Conservation (phyloP, 2,113 vertebrate genomes). For the Bombycilla garrulus region DNA sequence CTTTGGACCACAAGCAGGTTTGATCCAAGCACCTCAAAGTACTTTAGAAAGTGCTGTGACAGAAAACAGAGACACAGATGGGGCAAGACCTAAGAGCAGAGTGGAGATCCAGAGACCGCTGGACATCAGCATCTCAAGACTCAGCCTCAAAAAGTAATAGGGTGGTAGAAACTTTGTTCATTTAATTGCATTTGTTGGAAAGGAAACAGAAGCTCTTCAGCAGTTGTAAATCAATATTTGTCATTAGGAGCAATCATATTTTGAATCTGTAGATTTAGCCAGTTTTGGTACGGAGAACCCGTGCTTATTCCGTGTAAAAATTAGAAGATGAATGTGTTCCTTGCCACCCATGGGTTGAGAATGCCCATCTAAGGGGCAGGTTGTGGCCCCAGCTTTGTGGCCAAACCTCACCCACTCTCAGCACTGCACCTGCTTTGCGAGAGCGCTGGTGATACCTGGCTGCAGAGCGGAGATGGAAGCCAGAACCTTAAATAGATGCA, state of each 20-base stretch:
- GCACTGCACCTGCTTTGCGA: neutral
- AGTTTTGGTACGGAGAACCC: neutral
- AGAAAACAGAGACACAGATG: accelerated
- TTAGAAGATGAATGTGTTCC: neutral
- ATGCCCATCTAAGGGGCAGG: neutral
- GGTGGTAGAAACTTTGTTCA: neutral
- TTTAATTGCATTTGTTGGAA: neutral
- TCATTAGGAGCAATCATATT: neutral
- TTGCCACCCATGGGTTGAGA: neutral
- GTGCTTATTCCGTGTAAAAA: neutral
- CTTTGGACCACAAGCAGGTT: neutral
- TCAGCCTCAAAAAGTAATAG: neutral
- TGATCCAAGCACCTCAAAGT: neutral
- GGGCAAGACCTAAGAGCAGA: neutral
- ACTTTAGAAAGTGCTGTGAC: neutral
- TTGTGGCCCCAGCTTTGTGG: neutral
- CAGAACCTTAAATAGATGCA: neutral
- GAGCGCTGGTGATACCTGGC: neutral
- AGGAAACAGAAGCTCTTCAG: neutral
- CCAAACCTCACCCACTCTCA: neutral
- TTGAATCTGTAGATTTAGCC: neutral
- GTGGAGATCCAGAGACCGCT: neutral
- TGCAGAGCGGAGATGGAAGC: neutral
- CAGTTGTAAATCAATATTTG: neutral
- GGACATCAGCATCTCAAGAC: neutral